phyloP scores from a whole-genome alignment of 2,113 vertebrate genomes.

The Sebastes fasciatus region DNA sequence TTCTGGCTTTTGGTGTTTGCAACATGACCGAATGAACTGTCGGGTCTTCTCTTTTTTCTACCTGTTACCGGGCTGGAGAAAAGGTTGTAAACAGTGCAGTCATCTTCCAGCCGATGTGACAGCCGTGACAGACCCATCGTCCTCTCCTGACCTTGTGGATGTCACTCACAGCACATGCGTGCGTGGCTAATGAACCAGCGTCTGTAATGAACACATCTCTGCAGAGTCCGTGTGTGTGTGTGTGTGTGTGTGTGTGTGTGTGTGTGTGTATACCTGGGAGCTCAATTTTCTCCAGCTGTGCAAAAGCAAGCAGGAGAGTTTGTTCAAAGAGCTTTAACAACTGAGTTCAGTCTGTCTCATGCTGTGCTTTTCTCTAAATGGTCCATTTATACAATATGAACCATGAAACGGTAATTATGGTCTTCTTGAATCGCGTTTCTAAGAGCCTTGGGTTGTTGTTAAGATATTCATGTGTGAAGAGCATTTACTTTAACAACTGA shows the following conservation, averaged over 20 bases:
- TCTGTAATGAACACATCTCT: slow-evolving; percentile 36
- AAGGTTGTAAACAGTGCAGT: slow-evolving; percentile 6
- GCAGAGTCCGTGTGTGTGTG: background rate
- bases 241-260: background rate
- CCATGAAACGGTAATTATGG: background rate
- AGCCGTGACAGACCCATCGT: slow-evolving; percentile 47
- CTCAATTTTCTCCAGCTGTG: slow-evolving; percentile 31
- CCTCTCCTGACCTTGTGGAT: slow-evolving; percentile 53
- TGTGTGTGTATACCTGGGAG: background rate
- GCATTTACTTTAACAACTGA: background rate
- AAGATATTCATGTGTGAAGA: background rate
- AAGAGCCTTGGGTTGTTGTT: background rate
- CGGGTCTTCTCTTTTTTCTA: background rate
- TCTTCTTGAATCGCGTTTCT: background rate
- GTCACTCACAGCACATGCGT: slow-evolving; percentile 30
- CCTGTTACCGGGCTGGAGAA: slow-evolving; percentile 1
- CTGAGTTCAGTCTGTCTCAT: slow-evolving; percentile 8
- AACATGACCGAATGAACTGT: slow-evolving; percentile 29
- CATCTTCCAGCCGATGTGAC: slow-evolving; percentile 32
- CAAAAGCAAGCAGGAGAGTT: slow-evolving; percentile 7
- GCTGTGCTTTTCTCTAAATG: background rate
- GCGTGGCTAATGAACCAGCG: slow-evolving; percentile 22
- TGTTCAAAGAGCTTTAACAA: slow-evolving; percentile 5
- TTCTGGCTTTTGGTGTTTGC: slow-evolving; percentile 33
- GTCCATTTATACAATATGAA: background rate